phyloP scores from a whole-genome alignment of 92 coral and sea anemone genomes.

The Umimayanthus kanabou region DNA sequence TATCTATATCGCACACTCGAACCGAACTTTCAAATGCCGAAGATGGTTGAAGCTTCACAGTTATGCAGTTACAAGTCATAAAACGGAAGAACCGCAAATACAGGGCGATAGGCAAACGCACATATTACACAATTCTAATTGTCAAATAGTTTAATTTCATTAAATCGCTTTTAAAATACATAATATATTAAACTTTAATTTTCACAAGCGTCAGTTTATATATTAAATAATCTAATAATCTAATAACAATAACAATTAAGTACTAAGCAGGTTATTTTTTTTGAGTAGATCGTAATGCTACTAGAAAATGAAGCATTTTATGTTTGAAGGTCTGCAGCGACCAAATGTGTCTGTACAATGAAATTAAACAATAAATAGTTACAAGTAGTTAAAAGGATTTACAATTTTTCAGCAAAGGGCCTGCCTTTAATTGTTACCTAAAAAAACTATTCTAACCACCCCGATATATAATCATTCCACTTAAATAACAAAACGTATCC shows the following conservation, averaged over 20 bases:
- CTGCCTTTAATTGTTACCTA: constrained; percentile 29
- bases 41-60: no score
- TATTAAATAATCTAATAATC: neutral
- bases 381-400: neutral
- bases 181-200: neutral
- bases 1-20: no score
- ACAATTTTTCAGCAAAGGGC: constrained; percentile 15
- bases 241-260: neutral
- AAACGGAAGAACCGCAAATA: no score
- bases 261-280: neutral
- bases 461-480: neutral
- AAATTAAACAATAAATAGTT: neutral
- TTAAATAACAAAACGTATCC: neutral
- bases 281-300: neutral
- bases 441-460: neutral
- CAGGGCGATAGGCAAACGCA: neutral
- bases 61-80: no score
- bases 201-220: neutral
- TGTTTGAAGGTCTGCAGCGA: neutral
- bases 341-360: neutral
- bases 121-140: neutral
- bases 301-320: neutral
- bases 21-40: no score
- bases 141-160: constrained; percentile 22
- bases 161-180: constrained; percentile 22